Percentiles rank a stretch among this genome's conserved stretches.
Conservation (phyloP, 2,888 invertebrate species). For the Artemia sp. region DNA sequence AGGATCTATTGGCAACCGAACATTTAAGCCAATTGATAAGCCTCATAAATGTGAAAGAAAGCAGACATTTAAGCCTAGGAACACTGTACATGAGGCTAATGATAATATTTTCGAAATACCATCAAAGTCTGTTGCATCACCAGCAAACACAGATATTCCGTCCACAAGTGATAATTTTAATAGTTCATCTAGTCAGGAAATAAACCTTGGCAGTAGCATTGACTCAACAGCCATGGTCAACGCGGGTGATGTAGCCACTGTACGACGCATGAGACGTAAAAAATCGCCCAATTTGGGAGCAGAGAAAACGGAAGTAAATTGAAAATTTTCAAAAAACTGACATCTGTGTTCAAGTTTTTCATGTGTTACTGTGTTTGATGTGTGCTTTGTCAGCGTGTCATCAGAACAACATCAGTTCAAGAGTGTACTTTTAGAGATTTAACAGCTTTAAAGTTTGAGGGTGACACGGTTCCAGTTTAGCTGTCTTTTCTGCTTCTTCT, state of each 20-base stretch:
- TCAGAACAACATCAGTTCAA: too few species aligned
- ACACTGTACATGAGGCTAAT: background rate
- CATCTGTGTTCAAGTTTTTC: too few species aligned
- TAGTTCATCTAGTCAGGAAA: slow-evolving; percentile 2
- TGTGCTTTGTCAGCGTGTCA: too few species aligned
- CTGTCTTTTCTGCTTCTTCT: too few species aligned
- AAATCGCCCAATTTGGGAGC: background rate
- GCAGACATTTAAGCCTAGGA: slow-evolving; percentile 9
- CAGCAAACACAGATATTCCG: background rate
- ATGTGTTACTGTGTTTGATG: too few species aligned
- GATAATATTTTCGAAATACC: background rate
- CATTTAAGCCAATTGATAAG: slow-evolving; percentile 1
- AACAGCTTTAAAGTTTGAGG: too few species aligned
- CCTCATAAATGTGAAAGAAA: slow-evolving; percentile 3
- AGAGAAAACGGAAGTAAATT: too few species aligned
- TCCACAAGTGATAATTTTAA: background rate
- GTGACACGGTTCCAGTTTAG: too few species aligned
- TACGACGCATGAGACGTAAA: slow-evolving; percentile 1
- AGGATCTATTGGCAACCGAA: background rate
- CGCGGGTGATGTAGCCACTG: slow-evolving; percentile 8
- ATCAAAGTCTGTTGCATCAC: background rate
- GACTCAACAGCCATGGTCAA: slow-evolving; percentile 7
- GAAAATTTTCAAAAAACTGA: too few species aligned
- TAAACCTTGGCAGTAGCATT: background rate
- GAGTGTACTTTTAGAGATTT: too few species aligned